These are phyloP conservation scores for Elaeidobius kamerunicus DNA, from an alignment of 2,888 invertebrate species.

Conservation along the genomic window DNA sequence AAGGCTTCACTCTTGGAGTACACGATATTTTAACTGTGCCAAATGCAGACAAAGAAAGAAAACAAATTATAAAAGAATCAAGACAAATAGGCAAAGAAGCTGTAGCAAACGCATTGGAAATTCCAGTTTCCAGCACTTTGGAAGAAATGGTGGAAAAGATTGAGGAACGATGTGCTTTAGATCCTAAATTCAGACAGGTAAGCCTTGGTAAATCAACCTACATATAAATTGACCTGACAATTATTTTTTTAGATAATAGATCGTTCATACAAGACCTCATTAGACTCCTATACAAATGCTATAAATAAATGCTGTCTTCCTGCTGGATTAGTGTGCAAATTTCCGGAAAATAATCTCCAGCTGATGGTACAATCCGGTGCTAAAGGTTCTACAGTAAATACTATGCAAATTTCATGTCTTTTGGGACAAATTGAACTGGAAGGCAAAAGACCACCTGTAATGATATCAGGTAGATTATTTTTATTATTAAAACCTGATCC, in stretches of 20 bases:
- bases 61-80: constrained; percentile 63
- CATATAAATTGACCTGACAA: background rate
- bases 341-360: constrained; percentile 95
- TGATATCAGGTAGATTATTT: constrained; percentile 73
- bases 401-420: constrained; percentile 97
- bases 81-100: constrained; percentile 48
- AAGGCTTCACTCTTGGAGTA: constrained; percentile 94
- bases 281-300: constrained; percentile 84
- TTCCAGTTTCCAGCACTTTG: constrained; percentile 58
- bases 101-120: constrained; percentile 62
- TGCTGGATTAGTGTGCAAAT: constrained; percentile 78
- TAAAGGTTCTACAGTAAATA: constrained; percentile 95
- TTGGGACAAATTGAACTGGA: constrained; percentile 98
- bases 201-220: background rate
- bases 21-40: constrained; percentile 84
- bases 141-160: constrained; percentile 63
- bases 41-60: constrained; percentile 70
- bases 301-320: constrained; percentile 87
- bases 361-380: constrained; percentile 98
- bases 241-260: constrained; percentile 57
- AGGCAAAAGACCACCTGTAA: constrained; percentile 92
- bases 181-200: constrained; percentile 69
- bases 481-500: background rate
- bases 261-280: constrained; percentile 74
- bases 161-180: constrained; percentile 66